These are phyloP conservation scores for Patagioenas fasciata DNA, from an alignment of 2,113 vertebrate genomes.

Conservation along the genomic window DNA sequence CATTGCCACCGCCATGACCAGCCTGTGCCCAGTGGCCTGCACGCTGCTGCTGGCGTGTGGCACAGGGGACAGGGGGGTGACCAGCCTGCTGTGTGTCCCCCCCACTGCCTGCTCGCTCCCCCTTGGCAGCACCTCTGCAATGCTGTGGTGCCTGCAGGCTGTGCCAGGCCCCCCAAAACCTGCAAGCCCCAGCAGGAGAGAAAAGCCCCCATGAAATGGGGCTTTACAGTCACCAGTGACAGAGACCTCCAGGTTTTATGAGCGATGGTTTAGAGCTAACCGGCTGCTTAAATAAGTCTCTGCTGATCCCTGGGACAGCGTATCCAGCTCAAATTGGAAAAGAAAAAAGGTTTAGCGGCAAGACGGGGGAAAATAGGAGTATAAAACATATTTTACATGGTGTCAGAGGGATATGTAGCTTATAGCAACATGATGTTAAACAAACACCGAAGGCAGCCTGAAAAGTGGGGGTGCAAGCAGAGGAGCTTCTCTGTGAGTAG, in stretches of 20 bases:
- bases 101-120: no score
- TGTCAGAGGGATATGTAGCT: neutral
- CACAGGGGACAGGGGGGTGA: no score
- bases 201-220: neutral
- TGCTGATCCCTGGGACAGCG: neutral
- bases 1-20: accelerated
- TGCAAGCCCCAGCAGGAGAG: neutral
- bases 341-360: neutral
- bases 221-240: neutral
- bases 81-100: no score
- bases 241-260: slow-evolving; percentile 15
- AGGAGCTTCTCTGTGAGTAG: neutral
- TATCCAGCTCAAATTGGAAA: slow-evolving; percentile 37
- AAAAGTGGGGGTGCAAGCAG: accelerated
- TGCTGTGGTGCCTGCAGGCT: no score
- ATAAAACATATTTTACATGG: slow-evolving; percentile 17
- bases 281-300: slow-evolving; percentile 49
- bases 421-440: neutral
- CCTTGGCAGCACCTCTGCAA: no score
- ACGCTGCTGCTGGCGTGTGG: no score
- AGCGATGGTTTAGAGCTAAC: neutral
- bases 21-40: neutral
- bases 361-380: slow-evolving; percentile 30
- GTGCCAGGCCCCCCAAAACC: no score
- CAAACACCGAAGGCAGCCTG: neutral